phyloP scores from a whole-genome alignment of 2,888 invertebrate genomes.

The Stenichneumon culpator region DNA sequence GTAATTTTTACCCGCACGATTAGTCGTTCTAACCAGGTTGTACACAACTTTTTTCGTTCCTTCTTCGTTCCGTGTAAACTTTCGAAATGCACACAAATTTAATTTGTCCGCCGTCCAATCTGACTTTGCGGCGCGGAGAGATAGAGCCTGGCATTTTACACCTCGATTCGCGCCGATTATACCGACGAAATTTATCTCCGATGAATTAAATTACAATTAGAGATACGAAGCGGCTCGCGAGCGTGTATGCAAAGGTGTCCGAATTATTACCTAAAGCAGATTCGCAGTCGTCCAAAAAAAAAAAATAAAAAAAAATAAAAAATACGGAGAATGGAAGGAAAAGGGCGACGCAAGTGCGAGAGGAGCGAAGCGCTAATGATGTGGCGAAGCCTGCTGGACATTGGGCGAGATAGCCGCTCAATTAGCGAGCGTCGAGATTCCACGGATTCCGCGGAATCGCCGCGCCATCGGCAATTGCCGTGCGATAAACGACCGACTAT shows the following conservation, averaged over 20 bases:
- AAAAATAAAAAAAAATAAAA: background rate
- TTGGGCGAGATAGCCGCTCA: slow-evolving; percentile 66
- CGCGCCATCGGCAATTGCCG: slow-evolving; percentile 67
- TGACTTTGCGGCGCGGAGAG: background rate
- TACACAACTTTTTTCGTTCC: no score
- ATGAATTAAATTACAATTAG: slow-evolving; percentile 65
- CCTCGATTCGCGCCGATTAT: slow-evolving; percentile 54
- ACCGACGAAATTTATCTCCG: slow-evolving; percentile 50
- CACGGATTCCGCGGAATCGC: slow-evolving; percentile 71
- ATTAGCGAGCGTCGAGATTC: slow-evolving; percentile 72
- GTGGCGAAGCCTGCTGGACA: slow-evolving; percentile 63
- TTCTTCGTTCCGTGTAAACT: background rate
- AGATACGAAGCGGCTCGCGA: slow-evolving; percentile 54
- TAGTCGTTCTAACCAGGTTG: no score
- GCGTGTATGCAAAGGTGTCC: slow-evolving; percentile 37
- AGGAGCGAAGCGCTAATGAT: slow-evolving; percentile 63
- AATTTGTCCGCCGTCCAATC: slow-evolving; percentile 31
- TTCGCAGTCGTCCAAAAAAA: slow-evolving; percentile 45
- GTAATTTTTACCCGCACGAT: no score
- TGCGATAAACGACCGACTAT: slow-evolving; percentile 53
- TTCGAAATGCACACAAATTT: background rate
- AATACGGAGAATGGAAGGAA: slow-evolving; percentile 42
- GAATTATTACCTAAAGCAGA: slow-evolving; percentile 54
- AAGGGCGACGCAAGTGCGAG: slow-evolving; percentile 42
- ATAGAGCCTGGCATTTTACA: slow-evolving; percentile 34